These are phyloP conservation scores for Drosophila pseudotakahashii DNA, from an alignment of 2,888 invertebrate species.

Conservation along the genomic window DNA sequence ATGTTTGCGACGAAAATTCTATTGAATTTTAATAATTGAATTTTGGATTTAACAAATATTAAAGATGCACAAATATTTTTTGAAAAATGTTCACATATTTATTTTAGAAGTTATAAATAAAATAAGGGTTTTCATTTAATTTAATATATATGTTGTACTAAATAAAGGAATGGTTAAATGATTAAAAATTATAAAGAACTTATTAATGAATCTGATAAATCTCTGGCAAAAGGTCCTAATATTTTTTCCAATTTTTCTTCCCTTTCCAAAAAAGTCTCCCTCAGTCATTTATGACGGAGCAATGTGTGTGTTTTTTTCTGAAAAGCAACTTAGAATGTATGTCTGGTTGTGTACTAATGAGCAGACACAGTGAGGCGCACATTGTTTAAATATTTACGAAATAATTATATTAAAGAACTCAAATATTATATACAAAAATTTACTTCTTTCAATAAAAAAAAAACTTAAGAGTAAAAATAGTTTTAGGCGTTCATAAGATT, in stretches of 20 bases:
- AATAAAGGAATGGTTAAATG: too few species aligned
- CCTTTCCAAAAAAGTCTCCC: conserved; percentile 6
- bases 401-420: too few species aligned
- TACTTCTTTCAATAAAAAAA: background rate
- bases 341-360: conserved; percentile 70
- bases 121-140: too few species aligned
- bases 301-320: conserved; percentile 57
- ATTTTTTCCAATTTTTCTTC: background rate
- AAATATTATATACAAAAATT: background rate
- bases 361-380: conserved; percentile 31
- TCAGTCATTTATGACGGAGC: conserved; percentile 72
- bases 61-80: too few species aligned
- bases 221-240: background rate
- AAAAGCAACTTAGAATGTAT: conserved; percentile 37
- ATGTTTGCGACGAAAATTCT: too few species aligned
- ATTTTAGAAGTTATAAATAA: too few species aligned
- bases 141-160: too few species aligned
- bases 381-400: background rate
- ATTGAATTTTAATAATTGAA: too few species aligned
- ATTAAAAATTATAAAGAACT: background rate
- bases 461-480: too few species aligned
- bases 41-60: too few species aligned
- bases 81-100: too few species aligned
- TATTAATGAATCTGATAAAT: background rate
- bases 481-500: too few species aligned